A percentile compares a stretch with the other conserved stretches of the same genome.
Conservation (phyloP, 2,113 vertebrate species). For the Ciconia maguari region DNA sequence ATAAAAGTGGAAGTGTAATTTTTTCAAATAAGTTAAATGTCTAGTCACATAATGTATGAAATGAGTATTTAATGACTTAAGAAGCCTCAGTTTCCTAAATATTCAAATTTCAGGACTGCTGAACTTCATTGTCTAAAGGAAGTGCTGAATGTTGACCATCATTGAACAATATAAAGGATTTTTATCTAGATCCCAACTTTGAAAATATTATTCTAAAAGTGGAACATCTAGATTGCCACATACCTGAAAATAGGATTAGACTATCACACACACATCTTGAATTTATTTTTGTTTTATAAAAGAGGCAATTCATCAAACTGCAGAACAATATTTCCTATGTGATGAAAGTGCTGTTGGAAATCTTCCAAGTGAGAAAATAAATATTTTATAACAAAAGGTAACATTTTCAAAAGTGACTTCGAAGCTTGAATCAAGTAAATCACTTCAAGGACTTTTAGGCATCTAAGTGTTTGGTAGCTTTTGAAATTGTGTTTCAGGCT, state of each 20-base stretch:
- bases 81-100: background rate
- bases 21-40: background rate
- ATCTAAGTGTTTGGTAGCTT: background rate
- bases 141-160: background rate
- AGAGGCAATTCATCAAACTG: slow-evolving; percentile 13
- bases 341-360: background rate
- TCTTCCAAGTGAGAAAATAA: slow-evolving; percentile 15
- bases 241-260: background rate
- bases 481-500: background rate
- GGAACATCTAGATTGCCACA: background rate
- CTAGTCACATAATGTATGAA: background rate
- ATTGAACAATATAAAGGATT: background rate
- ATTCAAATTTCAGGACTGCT: background rate
- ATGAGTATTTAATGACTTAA: background rate
- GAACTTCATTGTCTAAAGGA: background rate
- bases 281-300: slow-evolving; percentile 32
- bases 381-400: background rate
- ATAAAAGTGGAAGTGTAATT: background rate
- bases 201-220: background rate
- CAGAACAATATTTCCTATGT: background rate
- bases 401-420: background rate
- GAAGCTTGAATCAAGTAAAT: background rate
- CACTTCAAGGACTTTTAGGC: background rate
- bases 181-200: background rate
- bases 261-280: slow-evolving; percentile 29